These are phyloP conservation scores for Cygnus buccinator DNA, from an alignment of 2,113 vertebrate species.

Conservation along the genomic window DNA sequence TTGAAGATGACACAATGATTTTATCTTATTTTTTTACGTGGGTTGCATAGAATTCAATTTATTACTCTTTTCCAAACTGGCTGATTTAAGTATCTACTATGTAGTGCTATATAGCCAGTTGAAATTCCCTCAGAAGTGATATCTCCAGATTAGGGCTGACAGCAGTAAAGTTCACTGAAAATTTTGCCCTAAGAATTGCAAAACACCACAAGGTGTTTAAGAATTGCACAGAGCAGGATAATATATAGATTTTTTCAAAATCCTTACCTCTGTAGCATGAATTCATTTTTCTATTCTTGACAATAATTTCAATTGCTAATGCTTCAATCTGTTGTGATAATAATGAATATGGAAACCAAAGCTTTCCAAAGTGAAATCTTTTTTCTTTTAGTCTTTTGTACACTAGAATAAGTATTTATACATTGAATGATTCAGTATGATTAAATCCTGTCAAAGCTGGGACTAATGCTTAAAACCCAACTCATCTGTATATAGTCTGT, in stretches of 20 bases:
- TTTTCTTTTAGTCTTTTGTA: conserved; percentile 49
- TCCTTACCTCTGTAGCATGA: not conserved
- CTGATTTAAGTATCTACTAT: not conserved
- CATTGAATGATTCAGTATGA: not conserved
- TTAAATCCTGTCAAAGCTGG: not conserved
- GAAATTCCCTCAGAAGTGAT: conserved; percentile 19
- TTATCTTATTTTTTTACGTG: not conserved
- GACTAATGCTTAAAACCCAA: not conserved
- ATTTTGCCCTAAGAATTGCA: conserved; percentile 11
- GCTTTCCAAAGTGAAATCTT: conserved; percentile 18
- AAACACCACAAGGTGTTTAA: conserved; percentile 13
- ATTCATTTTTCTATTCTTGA: conserved; percentile 32
- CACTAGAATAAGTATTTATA: not conserved
- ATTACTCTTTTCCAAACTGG: not conserved
- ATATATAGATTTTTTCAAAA: not conserved
- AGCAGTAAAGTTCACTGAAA: not conserved
- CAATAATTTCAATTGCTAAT: conserved; percentile 39
- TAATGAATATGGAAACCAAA: conserved; percentile 31
- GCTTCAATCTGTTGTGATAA: conserved; percentile 17
- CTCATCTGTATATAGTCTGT: not conserved
- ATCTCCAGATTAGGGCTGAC: not conserved
- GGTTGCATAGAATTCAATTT: not conserved
- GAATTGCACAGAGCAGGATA: not conserved
- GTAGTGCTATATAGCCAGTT: not conserved
- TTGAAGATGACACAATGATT: not conserved